Conservation (phyloP, 2,113 vertebrate species). For the Carollia perspicillata region DNA sequence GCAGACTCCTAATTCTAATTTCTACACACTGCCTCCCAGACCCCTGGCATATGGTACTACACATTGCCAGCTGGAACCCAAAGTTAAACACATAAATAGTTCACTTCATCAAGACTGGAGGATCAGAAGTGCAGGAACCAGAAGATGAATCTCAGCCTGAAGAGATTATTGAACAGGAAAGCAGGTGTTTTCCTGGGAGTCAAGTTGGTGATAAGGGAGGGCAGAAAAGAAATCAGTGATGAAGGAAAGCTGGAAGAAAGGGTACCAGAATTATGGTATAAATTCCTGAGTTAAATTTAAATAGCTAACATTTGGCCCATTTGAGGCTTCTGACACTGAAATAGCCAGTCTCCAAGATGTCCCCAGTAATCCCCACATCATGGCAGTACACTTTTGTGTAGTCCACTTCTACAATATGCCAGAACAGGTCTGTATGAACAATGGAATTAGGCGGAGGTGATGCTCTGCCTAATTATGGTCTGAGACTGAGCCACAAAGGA, state of each 20-base stretch:
- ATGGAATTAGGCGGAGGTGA: not conserved
- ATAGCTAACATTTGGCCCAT: not conserved
- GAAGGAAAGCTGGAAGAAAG: not conserved
- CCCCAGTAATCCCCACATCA: too few relatives aligned
- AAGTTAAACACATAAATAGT: conserved; percentile 32
- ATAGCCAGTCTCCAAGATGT: not conserved
- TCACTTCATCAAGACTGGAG: not conserved
- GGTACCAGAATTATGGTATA: not conserved
- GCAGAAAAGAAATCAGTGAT: not conserved
- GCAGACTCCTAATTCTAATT: conserved; percentile 50
- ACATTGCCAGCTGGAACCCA: conserved; percentile 38
- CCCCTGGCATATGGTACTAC: conserved; percentile 23
- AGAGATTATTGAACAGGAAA: conserved; percentile 40
- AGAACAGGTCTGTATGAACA: not conserved
- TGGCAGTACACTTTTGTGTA: not conserved
- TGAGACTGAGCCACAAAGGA: not conserved
- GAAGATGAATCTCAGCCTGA: not conserved
- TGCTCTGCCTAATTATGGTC: not conserved
- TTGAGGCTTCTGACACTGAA: not conserved
- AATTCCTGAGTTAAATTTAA: not conserved
- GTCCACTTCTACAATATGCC: rapidly evolving
- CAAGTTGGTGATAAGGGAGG: not conserved
- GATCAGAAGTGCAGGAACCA: not conserved
- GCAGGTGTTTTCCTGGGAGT: not conserved
- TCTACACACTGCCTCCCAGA: conserved; percentile 16